A percentile compares a stretch with the other conserved stretches of the same genome.
Evolutionary conservation across 2,113 vertebrate genomes (phyloP).

Genomic region (Isichthys henryi): DNA sequence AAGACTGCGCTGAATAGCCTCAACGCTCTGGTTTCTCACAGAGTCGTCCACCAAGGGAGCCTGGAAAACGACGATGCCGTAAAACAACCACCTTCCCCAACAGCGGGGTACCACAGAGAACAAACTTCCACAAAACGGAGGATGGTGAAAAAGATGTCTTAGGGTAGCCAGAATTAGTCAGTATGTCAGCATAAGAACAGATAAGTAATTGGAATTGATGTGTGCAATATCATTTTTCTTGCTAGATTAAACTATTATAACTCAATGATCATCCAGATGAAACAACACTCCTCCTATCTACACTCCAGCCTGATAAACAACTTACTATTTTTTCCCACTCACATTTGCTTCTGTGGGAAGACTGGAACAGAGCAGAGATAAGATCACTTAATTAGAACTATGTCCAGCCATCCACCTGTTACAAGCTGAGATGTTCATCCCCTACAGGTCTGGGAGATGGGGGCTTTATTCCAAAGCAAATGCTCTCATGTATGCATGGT

Average conservation of each 20-base stretch:
- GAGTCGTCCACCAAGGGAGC: constrained; percentile 41
- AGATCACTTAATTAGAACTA: not conserved
- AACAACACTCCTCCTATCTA: not conserved
- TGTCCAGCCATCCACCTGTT: not conserved
- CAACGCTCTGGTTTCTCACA: constrained; percentile 43
- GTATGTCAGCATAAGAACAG: not conserved
- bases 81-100: not conserved
- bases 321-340: not conserved
- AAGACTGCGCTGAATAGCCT: constrained; percentile 47
- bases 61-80: constrained; percentile 29
- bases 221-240: not conserved
- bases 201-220: not conserved
- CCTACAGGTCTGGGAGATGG: not conserved
- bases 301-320: not conserved
- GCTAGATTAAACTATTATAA: not conserved
- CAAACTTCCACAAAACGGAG: not conserved
- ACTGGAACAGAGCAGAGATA: not conserved
- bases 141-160: not conserved
- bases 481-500: not conserved
- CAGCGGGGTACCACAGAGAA: not conserved
- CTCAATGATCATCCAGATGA: not conserved
- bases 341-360: not conserved
- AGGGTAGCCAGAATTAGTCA: not conserved
- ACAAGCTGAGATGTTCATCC: not conserved
- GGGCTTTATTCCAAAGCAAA: not conserved